phyloP scores from a whole-genome alignment of 2,797 vertebrate species.

The Sebastes aleutianus region DNA sequence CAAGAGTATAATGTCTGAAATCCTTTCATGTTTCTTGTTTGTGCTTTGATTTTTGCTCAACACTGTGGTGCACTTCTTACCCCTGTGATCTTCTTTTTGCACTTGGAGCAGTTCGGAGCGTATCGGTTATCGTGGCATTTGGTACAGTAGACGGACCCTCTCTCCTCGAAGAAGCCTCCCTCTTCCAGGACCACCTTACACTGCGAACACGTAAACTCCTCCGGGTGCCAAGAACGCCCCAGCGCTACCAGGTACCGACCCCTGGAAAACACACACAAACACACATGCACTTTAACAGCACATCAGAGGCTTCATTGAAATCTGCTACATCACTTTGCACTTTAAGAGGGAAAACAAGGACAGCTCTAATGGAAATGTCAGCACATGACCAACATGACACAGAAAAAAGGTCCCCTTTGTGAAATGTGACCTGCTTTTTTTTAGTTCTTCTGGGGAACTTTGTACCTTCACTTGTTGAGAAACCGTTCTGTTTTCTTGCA shows the following conservation, averaged over 20 bases:
- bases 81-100: constrained; percentile 97
- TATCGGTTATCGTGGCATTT: constrained; percentile 94
- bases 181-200: constrained; percentile 93
- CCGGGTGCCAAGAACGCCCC: constrained; percentile 96
- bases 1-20: background rate
- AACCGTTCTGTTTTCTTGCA: constrained; percentile 1
- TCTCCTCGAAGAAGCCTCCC: constrained; percentile 97
- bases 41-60: background rate
- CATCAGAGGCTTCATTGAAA: constrained; percentile 8
- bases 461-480: background rate
- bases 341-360: constrained; percentile 14
- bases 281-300: background rate
- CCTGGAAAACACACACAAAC: constrained; percentile 67
- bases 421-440: constrained; percentile 2
- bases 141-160: constrained; percentile 93
- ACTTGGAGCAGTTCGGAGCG: constrained; percentile 94
- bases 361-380: constrained; percentile 33
- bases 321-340: constrained; percentile 25
- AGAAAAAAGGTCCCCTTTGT: background rate
- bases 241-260: constrained; percentile 95
- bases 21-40: background rate
- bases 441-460: background rate
- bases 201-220: constrained; percentile 96
- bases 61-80: constrained; percentile 73
- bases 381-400: background rate